Base-by-base conservation (phyloP, 2,888 invertebrate genomes). In the Amblyteles armatorius region DNA sequence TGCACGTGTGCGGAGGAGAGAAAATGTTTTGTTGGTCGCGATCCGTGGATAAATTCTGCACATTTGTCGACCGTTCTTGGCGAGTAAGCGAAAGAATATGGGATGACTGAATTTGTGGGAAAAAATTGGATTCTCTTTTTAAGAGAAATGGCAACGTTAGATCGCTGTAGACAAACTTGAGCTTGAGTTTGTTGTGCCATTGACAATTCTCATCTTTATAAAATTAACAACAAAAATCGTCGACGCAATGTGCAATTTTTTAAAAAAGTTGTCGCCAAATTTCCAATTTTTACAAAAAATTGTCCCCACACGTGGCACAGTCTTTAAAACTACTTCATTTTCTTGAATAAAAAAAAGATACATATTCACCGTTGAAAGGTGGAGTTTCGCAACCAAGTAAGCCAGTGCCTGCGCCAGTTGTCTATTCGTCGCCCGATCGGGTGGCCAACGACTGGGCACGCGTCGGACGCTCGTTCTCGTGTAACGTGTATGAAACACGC, bases 1-100 rank as follows among this genome's bases (percentile, higher is more conserved):
- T 74, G 50, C 19, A 33, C n/a, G 74, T 50, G 33, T 63, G 74
- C 48, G 33, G 16, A 63, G 22, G 50, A 50, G 63, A 67, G 50
- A 40, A 76, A 76, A 76, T n/a, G 26, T 76, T 76, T 22, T 19
- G 76, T 36, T 36, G 22, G 36, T 67, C 11, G 7, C 6, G 52
- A 9, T n/a, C 5, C 4, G 22, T 22, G 29, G 22, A 76, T 50
- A 33, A 40, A 40, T 60, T 60, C 26, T 29, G 60, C 26, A 50
- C 50, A 9, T 33, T 74, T n/a, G 7, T 73, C 13, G 40, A 52
- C 22, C 26, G 7, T 9, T 26, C 11, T 57, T 57, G 11, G 7
- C 2, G 7, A 57, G 26, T 11, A 5, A 16, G 16, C 26, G 16
- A 6, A 26, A 60, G 13, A 60, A 26, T 29, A 16, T 9, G 11